phyloP scores from a whole-genome alignment of 2,113 vertebrate genomes.

The Hymenochirus boettgeri region DNA sequence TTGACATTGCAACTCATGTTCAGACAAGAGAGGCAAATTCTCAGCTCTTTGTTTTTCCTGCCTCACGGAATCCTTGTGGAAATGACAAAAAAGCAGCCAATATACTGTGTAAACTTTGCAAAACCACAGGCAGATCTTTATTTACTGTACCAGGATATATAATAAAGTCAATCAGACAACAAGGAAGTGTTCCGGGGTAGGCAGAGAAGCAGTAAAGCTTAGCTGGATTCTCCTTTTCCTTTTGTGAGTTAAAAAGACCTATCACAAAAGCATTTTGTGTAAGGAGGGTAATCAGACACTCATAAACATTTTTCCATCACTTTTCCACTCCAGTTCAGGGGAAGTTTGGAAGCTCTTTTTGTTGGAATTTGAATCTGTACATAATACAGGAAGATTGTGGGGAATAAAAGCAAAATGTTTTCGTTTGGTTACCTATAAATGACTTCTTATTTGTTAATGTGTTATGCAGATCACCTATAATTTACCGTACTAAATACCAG shows the following conservation, averaged over 20 bases:
- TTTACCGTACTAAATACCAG: too few species aligned
- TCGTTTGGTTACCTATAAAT: too few species aligned
- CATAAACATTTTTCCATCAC: too few species aligned
- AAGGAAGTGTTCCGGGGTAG: conserved; percentile 11
- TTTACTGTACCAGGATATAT: conserved; percentile 4
- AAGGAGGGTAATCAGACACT: not conserved
- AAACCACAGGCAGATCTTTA: conserved; percentile 4
- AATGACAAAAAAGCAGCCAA: not conserved
- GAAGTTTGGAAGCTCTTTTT: too few species aligned
- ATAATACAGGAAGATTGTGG: too few species aligned
- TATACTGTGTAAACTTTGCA: conserved; percentile 27
- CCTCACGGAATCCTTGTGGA: not conserved
- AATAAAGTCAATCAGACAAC: conserved; percentile 19
- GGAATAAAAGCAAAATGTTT: too few species aligned
- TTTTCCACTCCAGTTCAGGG: too few species aligned
- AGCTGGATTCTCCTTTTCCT: conserved; percentile 13
- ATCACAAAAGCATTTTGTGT: conserved; percentile 4
- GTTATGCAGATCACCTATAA: too few species aligned
- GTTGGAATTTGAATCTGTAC: too few species aligned
- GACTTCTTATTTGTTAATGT: too few species aligned
- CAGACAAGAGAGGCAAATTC: conserved; percentile 23
- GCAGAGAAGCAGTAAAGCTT: conserved; percentile 19
- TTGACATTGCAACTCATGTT: conserved; percentile 3
- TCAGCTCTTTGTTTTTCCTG: conserved; percentile 4
- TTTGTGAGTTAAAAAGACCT: conserved; percentile 10